phyloP scores from a whole-genome alignment of 1,140 invertebrate genomes.

The Charaxes varanes region DNA sequence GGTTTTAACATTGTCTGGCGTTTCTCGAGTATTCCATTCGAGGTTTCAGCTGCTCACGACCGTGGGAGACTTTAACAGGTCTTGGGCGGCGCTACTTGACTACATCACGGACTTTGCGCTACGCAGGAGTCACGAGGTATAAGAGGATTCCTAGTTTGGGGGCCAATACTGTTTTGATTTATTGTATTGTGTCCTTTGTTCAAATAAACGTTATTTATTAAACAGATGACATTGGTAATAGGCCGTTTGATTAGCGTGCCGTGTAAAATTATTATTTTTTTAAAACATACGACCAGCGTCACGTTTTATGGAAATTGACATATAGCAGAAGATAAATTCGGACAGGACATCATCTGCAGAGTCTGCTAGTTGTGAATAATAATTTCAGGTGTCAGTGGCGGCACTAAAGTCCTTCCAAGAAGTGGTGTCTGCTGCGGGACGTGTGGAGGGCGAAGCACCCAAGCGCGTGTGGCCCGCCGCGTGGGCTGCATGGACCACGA shows the following conservation, averaged over 20 bases:
- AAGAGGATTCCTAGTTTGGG: too few species aligned
- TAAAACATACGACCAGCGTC: too few species aligned
- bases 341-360: too few species aligned
- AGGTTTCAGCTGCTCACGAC: conserved; percentile 89
- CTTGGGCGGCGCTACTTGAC: conserved; percentile 93
- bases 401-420: conserved; percentile 97
- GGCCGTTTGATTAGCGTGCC: too few species aligned
- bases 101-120: conserved; percentile 95
- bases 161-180: too few species aligned
- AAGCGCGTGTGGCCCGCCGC: conserved; percentile 55
- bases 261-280: too few species aligned
- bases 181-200: too few species aligned
- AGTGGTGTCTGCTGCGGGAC: conserved; percentile 77
- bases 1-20: conserved; percentile 78
- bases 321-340: too few species aligned
- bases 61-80: conserved; percentile 92
- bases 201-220: too few species aligned
- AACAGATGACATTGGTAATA: too few species aligned
- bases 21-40: conserved; percentile 87
- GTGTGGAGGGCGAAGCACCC: conserved; percentile 33
- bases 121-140: conserved; percentile 94
- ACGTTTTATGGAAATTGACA: too few species aligned
- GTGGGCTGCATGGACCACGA: conserved; percentile 62
- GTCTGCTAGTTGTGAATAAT: too few species aligned
- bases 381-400: conserved; percentile 90